Evolutionary conservation across 1,140 invertebrate species (phyloP).

Genomic region (Pygmarrhopalites habei): DNA sequence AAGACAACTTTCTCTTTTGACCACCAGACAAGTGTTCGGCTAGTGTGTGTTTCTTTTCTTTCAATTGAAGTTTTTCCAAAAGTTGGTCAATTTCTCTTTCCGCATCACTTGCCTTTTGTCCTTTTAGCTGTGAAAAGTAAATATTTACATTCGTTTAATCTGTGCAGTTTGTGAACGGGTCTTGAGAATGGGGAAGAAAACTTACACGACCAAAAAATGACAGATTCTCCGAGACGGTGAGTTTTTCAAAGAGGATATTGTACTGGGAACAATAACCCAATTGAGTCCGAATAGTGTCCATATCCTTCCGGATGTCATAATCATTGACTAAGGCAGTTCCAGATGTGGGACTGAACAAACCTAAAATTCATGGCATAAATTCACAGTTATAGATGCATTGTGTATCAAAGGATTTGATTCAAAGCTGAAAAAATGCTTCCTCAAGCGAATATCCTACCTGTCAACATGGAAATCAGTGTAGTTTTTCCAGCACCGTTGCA

Average conservation of each 20-base stretch:
- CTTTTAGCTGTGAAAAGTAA: constrained; percentile 25
- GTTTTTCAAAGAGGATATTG: constrained; percentile 81
- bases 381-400: no score
- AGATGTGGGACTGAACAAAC: constrained; percentile 54
- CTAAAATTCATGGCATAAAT: no score
- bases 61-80: constrained; percentile 49
- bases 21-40: constrained; percentile 72
- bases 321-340: constrained; percentile 60
- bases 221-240: constrained; percentile 84
- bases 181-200: not conserved
- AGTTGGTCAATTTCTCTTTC: constrained; percentile 13
- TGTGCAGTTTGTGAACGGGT: no score
- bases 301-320: constrained; percentile 56
- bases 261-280: constrained; percentile 90
- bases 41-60: constrained; percentile 55
- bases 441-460: constrained; percentile 49
- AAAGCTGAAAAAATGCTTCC: no score
- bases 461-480: constrained; percentile 73
- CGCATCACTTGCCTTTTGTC: constrained; percentile 13
- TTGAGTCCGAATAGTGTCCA: constrained; percentile 55
- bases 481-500: constrained; percentile 68
- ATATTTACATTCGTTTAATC: constrained; percentile 1
- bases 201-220: constrained; percentile 68
- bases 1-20: constrained; percentile 75
- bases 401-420: not conserved